phyloP scores from a whole-genome alignment of 2,888 invertebrate genomes.

The Adela reaumurella region DNA sequence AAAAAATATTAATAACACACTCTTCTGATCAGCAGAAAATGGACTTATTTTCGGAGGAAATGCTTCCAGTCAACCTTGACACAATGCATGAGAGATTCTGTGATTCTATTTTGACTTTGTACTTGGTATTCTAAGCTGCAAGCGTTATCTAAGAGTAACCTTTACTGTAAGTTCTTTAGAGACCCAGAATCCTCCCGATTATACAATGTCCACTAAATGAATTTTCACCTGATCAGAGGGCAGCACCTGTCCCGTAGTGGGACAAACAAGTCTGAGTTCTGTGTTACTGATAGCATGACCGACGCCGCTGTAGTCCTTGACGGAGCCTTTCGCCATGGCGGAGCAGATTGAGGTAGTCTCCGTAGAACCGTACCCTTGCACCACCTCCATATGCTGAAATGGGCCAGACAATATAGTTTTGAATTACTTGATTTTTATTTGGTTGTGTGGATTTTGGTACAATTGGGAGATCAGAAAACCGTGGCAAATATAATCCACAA shows the following conservation, averaged over 20 bases:
- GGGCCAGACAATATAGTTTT: neutral
- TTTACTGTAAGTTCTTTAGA: too few relatives aligned
- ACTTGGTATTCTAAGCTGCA: too few relatives aligned
- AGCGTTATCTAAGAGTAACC: too few relatives aligned
- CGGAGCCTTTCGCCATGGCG: conserved; percentile 21
- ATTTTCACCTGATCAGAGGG: conserved; percentile 37
- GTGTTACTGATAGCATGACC: conserved; percentile 31
- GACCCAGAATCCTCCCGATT: too few relatives aligned
- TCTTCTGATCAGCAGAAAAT: neutral
- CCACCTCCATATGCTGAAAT: conserved; percentile 22
- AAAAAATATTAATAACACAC: too few relatives aligned
- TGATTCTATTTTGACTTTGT: too few relatives aligned
- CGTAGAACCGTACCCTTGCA: conserved; percentile 43
- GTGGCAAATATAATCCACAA: too few relatives aligned
- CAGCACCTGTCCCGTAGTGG: conserved; percentile 27
- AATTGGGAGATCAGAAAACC: conserved; percentile 15
- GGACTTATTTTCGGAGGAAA: neutral
- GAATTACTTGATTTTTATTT: neutral
- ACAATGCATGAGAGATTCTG: too few relatives aligned
- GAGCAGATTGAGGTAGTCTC: conserved; percentile 36
- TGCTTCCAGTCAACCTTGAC: too few relatives aligned
- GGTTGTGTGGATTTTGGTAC: neutral
- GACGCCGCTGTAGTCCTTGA: conserved; percentile 29
- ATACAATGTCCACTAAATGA: too few relatives aligned
- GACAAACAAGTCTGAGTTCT: conserved; percentile 32